Evolutionary conservation across 2,113 vertebrate genomes (phyloP), one percentile per base, ranked within the genome.

Genomic region (Labeo catla): DNA sequence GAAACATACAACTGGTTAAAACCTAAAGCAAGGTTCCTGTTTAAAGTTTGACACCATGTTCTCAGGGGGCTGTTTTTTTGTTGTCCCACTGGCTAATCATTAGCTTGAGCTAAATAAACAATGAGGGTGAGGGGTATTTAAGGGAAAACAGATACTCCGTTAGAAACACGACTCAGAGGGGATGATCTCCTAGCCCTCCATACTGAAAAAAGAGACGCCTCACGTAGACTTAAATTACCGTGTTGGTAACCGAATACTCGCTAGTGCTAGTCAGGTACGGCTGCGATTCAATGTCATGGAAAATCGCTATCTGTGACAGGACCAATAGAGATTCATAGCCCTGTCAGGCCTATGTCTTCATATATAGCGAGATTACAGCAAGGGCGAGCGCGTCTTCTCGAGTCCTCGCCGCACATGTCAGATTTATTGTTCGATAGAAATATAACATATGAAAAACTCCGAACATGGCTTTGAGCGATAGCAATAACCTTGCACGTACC

Each of bases 361-460:
- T 77, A 36, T 68, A 76, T 84, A 84, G 76, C 83, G 81, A 91
- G 79, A 89, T 89, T 90, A 76, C 77, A 43, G 86, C 88, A 81
- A 85, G 86, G 72, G 82, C 68, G 54, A 86, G 0, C 19, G 61
- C 16, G 76, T 88, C 76, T 86, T 91, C 87, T 65, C 84, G 81
- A 80, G 66, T 90, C 77, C 82, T 87, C 61, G 59, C 76, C 86
- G 88, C 79, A 82, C 86, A 88, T 88, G 90, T 89, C 87, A 91
- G 91, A 94, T 94, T 93, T 92, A 94, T 93, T 70, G 89, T 89
- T 84, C 87, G 91, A 93, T 92, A 87, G 91, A 91, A 93, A 91
- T 59, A 68, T 66, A 92, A 91, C 90, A 90, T 88, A 91, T 84
- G 86, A 91, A 90, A 90, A 85, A 92, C 87, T 90, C 88, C 1